Base-by-base conservation (phyloP, 2,797 vertebrate genomes). In the Taenioides sp. region DNA sequence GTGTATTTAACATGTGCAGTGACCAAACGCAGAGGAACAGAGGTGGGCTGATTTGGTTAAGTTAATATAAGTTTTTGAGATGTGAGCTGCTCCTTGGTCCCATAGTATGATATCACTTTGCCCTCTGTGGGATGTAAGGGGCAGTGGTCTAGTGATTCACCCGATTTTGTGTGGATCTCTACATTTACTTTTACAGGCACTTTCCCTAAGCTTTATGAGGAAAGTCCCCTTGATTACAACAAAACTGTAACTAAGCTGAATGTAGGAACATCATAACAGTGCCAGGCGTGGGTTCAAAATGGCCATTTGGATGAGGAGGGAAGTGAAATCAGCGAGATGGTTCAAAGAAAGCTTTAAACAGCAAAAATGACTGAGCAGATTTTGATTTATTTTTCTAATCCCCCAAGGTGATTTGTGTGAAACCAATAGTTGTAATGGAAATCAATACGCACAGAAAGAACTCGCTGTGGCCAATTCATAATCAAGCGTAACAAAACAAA, bases 131-230 rank as follows among this genome's bases (percentile, higher is more conserved):
- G 74, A 76, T 85, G 86, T 76, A 71, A 77, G 75, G 75, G 76
- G 80, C 87, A 88, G 84, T 83, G 76, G 87, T 86, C 84, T 83
- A 78, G 52, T 54, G 75, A 84, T 59, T 79, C 68, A 72, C 70
- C 77, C 81, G 81, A 81, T 78, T 79, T 78, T 12, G 37, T 80
- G 83, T 81, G 84, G 85, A 87, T 91, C 90, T 88, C 80, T 73
- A 87, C 86, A 90, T 89, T 89, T 91, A 84, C 87, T 82, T 87
- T 84, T 81, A 90, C 85, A 90, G 84, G 86, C 87, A 90, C 86
- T 84, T 86, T 84, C 81, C 76, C 79, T 81, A 78, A 71, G 78
- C 71, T 80, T 76, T 63, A 5, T 72, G 72, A 91, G 84, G 83
- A 87, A 91, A 89, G 87, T 80, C 85, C 87, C 83, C 77, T 80